Evolutionary conservation across 2,797 vertebrate genomes (phyloP).

Genomic region (Syngnathus rostellatus): DNA sequence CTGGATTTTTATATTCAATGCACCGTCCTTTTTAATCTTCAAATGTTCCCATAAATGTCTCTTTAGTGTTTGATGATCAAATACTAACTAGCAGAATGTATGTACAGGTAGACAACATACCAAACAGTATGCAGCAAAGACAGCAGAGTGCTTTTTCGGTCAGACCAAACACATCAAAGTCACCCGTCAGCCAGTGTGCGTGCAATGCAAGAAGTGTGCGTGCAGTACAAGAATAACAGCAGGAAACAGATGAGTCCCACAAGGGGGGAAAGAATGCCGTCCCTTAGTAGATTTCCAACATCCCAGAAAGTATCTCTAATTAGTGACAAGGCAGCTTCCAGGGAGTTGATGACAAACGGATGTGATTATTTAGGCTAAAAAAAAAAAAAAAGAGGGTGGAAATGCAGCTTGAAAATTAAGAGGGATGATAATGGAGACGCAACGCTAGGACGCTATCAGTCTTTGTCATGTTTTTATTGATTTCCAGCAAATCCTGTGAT

Average conservation of each 20-base stretch:
- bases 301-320: constrained; percentile 64
- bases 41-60: neutral
- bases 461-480: constrained; percentile 34
- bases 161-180: constrained; percentile 41
- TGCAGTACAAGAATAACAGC: constrained; percentile 60
- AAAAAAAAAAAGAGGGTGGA: constrained; percentile 18
- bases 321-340: constrained; percentile 58
- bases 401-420: constrained; percentile 16
- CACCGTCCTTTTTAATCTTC: constrained; percentile 8
- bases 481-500: constrained; percentile 25
- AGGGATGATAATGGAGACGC: constrained; percentile 9
- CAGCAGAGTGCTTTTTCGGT: constrained; percentile 50
- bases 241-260: constrained; percentile 62
- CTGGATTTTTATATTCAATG: neutral
- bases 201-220: constrained; percentile 42
- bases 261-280: constrained; percentile 42
- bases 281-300: constrained; percentile 54
- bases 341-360: constrained; percentile 55
- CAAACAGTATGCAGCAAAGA: constrained; percentile 20
- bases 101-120: neutral
- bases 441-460: constrained; percentile 15
- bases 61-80: neutral
- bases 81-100: neutral
- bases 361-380: constrained; percentile 59
- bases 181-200: constrained; percentile 39